Evolutionary conservation across 2,797 vertebrate genomes (phyloP).

Genomic region (Myiothlypis coronata): DNA sequence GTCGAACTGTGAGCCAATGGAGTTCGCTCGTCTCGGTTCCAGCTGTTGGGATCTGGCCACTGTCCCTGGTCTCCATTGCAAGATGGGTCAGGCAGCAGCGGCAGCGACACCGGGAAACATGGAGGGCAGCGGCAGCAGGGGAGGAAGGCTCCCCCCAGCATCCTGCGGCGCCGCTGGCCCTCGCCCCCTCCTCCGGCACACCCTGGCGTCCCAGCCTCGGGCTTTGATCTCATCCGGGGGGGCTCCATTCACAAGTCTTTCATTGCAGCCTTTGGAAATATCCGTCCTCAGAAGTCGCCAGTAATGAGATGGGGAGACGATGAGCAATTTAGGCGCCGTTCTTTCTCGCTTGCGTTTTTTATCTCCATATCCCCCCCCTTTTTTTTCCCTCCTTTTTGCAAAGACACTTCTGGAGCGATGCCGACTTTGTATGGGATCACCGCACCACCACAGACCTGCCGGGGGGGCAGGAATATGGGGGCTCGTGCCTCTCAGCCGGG

Average conservation of each 20-base stretch:
- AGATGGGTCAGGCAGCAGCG: conserved; percentile 53
- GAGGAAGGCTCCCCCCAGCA: conserved; percentile 73
- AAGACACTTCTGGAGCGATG: conserved; percentile 51
- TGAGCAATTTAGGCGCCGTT: conserved; percentile 76
- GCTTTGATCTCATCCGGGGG: conserved; percentile 83
- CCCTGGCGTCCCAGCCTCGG: neutral
- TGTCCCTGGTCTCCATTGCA: conserved; percentile 43
- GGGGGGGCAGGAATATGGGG: conserved; percentile 43
- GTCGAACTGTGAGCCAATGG: neutral
- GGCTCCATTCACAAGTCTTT: conserved; percentile 80
- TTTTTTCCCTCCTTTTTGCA: accelerated
- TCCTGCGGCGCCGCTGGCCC: conserved; percentile 72
- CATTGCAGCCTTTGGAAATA: conserved; percentile 79
- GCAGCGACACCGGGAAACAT: conserved; percentile 47
- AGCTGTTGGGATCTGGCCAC: neutral
- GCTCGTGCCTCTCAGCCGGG: conserved; percentile 69
- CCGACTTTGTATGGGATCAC: conserved; percentile 68
- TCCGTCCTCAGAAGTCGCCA: conserved; percentile 80
- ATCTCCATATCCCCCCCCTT: neutral
- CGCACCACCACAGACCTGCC: conserved; percentile 46
- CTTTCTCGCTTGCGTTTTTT: conserved; percentile 12
- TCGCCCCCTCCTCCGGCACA: conserved; percentile 68
- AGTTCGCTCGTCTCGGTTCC: neutral
- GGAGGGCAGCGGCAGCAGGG: conserved; percentile 53
- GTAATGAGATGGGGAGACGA: conserved; percentile 84